phyloP scores from a whole-genome alignment of 2,888 invertebrate species.

The Drosophila nigritarsus region DNA sequence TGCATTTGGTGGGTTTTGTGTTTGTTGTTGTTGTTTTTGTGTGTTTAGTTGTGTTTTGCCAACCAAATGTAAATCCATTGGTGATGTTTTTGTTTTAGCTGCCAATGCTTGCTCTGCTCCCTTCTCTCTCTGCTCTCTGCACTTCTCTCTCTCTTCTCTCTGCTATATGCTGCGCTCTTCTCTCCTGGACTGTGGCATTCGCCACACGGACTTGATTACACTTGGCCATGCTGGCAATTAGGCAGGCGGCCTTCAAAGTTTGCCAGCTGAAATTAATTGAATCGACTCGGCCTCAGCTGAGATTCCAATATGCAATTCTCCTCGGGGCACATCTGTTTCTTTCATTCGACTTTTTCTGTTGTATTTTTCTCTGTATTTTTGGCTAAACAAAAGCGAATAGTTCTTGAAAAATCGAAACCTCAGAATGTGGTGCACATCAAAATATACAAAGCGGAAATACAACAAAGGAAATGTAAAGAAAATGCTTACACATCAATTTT shows the following conservation, averaged over 20 bases:
- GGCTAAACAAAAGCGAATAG: background rate
- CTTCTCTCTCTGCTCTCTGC: background rate
- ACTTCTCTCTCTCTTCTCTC: background rate
- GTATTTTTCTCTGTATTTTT: background rate
- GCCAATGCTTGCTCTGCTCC: conserved; percentile 9
- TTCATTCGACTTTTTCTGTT: background rate
- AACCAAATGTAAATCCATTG: conserved; percentile 58
- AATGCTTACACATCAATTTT: background rate
- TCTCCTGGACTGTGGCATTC: background rate
- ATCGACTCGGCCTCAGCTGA: conserved; percentile 74
- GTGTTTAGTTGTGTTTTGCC: conserved; percentile 46
- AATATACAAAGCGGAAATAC: background rate
- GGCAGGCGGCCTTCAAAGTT: conserved; percentile 67
- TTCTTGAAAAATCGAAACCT: background rate
- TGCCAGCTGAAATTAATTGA: conserved; percentile 75
- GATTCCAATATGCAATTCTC: conserved; percentile 57
- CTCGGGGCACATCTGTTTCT: conserved; percentile 14
- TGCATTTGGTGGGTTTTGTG: conserved; percentile 4
- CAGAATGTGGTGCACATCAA: background rate
- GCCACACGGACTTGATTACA: conserved; percentile 63
- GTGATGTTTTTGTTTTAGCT: conserved; percentile 54
- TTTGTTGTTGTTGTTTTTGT: conserved; percentile 39
- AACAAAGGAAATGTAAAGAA: conserved; percentile 2
- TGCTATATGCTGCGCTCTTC: background rate
- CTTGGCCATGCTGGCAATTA: conserved; percentile 68